These are phyloP conservation scores for Himalopsyche kuldschensis DNA, from an alignment of 2,888 invertebrate genomes.

Conservation along the genomic window DNA sequence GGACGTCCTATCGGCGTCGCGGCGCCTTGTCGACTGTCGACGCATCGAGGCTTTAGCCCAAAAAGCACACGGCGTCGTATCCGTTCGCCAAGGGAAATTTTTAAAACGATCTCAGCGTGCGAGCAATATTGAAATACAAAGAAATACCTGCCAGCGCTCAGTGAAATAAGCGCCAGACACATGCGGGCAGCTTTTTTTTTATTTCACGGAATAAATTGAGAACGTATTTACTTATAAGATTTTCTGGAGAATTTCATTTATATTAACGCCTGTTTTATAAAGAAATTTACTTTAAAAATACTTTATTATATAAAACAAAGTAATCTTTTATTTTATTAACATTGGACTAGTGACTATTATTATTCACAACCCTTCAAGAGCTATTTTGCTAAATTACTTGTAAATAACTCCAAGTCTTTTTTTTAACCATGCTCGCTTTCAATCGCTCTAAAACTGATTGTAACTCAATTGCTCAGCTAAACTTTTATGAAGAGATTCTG, in stretches of 20 bases:
- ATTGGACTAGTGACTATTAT: too few species aligned
- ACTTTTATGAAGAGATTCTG: too few species aligned
- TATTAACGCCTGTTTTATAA: neutral
- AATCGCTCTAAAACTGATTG: too few species aligned
- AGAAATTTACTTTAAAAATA: too few species aligned
- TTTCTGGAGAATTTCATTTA: neutral
- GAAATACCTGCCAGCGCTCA: neutral
- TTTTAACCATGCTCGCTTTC: too few species aligned
- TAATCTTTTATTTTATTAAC: too few species aligned
- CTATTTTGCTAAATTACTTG: too few species aligned
- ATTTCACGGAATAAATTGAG: neutral
- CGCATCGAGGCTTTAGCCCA: conserved; percentile 8
- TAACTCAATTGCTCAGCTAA: too few species aligned
- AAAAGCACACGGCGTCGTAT: neutral
- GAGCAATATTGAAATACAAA: neutral
- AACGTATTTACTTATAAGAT: neutral
- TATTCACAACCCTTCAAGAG: too few species aligned
- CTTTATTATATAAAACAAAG: too few species aligned
- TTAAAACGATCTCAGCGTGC: neutral
- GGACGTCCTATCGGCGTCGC: conserved; percentile 23
- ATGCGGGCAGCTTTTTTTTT: too few species aligned
- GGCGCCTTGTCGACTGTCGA: conserved; percentile 36
- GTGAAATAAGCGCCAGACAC: neutral
- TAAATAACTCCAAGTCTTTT: too few species aligned
- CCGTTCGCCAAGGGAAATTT: neutral